Evolutionary conservation across 2,888 invertebrate species (phyloP).

Genomic region (Aphodius sticticus): DNA sequence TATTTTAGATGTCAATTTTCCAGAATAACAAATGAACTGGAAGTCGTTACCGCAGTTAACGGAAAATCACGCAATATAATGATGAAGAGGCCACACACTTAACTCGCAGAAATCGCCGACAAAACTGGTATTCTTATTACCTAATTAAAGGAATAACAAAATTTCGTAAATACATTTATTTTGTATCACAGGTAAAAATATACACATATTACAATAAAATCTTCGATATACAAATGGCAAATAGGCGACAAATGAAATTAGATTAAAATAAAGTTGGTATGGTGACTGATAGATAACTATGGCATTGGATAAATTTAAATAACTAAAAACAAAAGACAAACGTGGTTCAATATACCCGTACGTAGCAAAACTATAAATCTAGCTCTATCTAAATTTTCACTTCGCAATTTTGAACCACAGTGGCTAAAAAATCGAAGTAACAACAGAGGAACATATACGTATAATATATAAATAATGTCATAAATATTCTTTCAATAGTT

Average conservation of each 20-base stretch:
- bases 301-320: neutral
- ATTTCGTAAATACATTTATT: conserved; percentile 28
- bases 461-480: neutral
- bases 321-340: neutral
- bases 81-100: neutral
- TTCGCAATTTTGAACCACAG: neutral
- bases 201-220: conserved; percentile 15
- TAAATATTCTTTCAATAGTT: neutral
- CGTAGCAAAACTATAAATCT: neutral
- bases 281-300: neutral
- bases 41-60: neutral
- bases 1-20: neutral
- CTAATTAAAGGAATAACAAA: neutral
- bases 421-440: neutral
- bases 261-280: neutral
- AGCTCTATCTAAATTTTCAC: neutral
- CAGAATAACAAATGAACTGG: neutral
- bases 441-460: conserved; percentile 4
- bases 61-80: neutral
- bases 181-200: conserved; percentile 29
- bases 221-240: neutral
- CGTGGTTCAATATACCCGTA: neutral
- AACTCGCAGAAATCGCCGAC: neutral
- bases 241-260: neutral
- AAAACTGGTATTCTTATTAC: neutral